A percentile compares a stretch with the other conserved stretches of the same genome.
phyloP scores from a whole-genome alignment of 2,888 invertebrate species.

The Heliconius cydno region DNA sequence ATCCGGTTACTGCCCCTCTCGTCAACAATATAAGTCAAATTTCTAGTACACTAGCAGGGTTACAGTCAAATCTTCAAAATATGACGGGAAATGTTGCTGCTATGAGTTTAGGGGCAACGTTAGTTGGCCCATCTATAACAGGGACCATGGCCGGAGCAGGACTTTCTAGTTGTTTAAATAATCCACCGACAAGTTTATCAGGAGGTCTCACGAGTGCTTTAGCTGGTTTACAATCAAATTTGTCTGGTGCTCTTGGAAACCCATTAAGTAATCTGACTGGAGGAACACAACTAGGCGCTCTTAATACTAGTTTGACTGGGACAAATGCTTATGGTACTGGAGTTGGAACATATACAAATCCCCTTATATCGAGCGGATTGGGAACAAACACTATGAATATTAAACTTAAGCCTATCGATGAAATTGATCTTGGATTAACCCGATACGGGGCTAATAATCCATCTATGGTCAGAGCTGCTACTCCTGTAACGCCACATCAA shows the following conservation, averaged over 20 bases:
- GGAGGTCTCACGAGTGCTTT: conserved; percentile 73
- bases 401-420: conserved; percentile 89
- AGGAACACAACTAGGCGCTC: conserved; percentile 70
- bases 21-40: conserved; percentile 80
- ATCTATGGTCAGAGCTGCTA: conserved; percentile 81
- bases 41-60: conserved; percentile 76
- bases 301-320: conserved; percentile 73
- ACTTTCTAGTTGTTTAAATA: conserved; percentile 74
- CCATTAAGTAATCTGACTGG: conserved; percentile 72
- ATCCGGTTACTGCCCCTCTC: conserved; percentile 78
- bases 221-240: conserved; percentile 73
- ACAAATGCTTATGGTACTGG: conserved; percentile 70
- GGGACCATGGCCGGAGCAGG: conserved; percentile 79
- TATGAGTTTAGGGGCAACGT: conserved; percentile 71
- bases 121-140: conserved; percentile 76
- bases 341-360: conserved; percentile 86
- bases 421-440: conserved; percentile 86
- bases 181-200: conserved; percentile 74
- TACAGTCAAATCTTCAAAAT: conserved; percentile 78
- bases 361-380: conserved; percentile 83
- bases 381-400: conserved; percentile 84
- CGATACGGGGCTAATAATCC: conserved; percentile 78
- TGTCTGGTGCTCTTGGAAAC: conserved; percentile 74
- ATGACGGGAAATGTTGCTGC: conserved; percentile 74
- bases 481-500: conserved; percentile 86